phyloP scores from a whole-genome alignment of 2,888 invertebrate genomes.

The Dilophus febrilis region DNA sequence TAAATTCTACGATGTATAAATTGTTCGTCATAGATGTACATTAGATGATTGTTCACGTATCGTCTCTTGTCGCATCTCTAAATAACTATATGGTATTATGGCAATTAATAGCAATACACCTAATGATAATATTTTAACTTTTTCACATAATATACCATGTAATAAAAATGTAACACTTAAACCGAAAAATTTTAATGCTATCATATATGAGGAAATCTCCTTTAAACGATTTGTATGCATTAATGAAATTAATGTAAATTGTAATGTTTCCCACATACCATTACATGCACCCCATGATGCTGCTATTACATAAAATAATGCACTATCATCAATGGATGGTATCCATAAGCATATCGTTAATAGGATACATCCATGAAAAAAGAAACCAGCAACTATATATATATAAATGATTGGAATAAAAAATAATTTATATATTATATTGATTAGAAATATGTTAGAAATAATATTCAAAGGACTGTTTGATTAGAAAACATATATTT shows the following conservation, averaged over 20 bases:
- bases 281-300: constrained; percentile 80
- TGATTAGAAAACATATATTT: too few relatives aligned
- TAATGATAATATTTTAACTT: constrained; percentile 25
- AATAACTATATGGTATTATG: constrained; percentile 27
- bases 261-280: constrained; percentile 63
- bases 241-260: constrained; percentile 28
- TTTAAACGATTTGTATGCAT: constrained; percentile 28
- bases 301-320: constrained; percentile 65
- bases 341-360: constrained; percentile 63
- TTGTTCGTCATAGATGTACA: too few relatives aligned
- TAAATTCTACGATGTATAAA: too few relatives aligned
- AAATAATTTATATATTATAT: too few relatives aligned
- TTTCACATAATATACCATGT: constrained; percentile 41
- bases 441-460: not conserved
- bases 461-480: not conserved
- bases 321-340: constrained; percentile 63
- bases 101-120: constrained; percentile 26
- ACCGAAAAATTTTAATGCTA: constrained; percentile 44
- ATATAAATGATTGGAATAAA: too few relatives aligned
- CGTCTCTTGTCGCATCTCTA: constrained; percentile 27
- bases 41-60: constrained; percentile 24
- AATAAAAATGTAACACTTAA: constrained; percentile 44
- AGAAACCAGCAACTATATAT: constrained; percentile 51
- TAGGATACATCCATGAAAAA: constrained; percentile 62
- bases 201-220: constrained; percentile 29